A percentile compares a stretch with the other conserved stretches of the same genome.
These are phyloP conservation scores for Galeopsomyia nigrocyanea DNA, from an alignment of 2,888 invertebrate genomes.

Conservation along the genomic window DNA sequence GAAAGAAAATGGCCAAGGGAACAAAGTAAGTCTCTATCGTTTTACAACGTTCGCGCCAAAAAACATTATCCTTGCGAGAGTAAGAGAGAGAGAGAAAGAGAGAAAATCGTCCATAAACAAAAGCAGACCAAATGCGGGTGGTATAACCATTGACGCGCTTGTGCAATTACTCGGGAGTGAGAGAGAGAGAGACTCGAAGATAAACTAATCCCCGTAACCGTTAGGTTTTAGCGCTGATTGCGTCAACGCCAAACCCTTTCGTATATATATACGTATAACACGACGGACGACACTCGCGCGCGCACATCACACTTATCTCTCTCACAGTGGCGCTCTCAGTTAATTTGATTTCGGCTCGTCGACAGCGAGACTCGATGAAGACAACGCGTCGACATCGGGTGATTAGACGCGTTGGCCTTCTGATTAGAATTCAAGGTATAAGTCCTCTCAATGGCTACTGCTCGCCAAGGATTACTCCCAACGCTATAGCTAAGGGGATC, in stretches of 20 bases:
- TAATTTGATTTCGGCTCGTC: conserved; percentile 55
- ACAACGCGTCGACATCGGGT: conserved; percentile 12
- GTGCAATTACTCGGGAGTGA: conserved; percentile 45
- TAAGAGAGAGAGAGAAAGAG: no score
- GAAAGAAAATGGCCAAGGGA: neutral
- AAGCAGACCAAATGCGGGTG: conserved; percentile 15
- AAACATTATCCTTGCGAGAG: conserved; percentile 14
- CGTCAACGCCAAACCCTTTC: conserved; percentile 67
- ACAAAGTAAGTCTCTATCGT: conserved; percentile 27
- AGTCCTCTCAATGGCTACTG: neutral
- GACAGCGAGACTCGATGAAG: conserved; percentile 16
- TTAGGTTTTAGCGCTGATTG: conserved; percentile 69
- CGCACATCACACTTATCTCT: conserved; percentile 69
- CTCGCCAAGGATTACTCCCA: no score
- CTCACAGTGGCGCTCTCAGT: conserved; percentile 58
- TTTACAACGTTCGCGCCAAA: conserved; percentile 34
- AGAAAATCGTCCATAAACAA: conserved; percentile 38
- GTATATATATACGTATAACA: conserved; percentile 46
- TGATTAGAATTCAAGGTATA: conserved; percentile 52
- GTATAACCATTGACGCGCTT: conserved; percentile 46
- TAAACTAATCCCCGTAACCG: conserved; percentile 68
- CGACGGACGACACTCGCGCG: conserved; percentile 59
- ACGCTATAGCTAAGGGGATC: no score
- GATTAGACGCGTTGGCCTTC: conserved; percentile 44
- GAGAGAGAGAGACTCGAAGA: conserved; percentile 55